Evolutionary conservation across 2,888 invertebrate species (phyloP), one percentile per base, ranked within the genome.

Genomic region (Agonopterix subpropinquella): DNA sequence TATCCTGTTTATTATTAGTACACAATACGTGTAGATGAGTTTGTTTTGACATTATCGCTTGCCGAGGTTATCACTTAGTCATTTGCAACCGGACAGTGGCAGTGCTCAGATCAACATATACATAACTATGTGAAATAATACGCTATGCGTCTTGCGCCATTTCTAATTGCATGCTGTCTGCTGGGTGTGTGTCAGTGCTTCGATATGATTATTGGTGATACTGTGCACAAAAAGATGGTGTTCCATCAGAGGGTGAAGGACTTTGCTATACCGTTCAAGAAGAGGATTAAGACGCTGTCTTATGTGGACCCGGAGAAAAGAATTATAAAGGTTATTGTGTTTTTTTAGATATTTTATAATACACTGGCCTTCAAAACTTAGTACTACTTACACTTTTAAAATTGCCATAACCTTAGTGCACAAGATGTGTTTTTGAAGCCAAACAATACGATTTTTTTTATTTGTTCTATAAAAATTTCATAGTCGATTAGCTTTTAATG

Each of bases 191-290:
- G 71, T 67, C 65, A 62, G 53, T 61, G 69, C 51, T 73, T 61
- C 69, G 87, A 88, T 56, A 88, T 88, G 88, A 81, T 87, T 51
- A 62, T 80, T 13, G 87, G 87, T 44, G 87, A 88, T 55, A 85
- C 79, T 1, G 84, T 88, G 55, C 87, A 85, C 55, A 74, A 80
- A 54, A 88, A 88, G 67, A 85, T 88, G 87, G 81, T 88, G 50
- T 87, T 84, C 59, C 87, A 88, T 52, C 80, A 87, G 55, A 78
- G 88, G 58, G 71, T 87, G 28, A 88, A 88, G 60, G 84, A 86
- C 47, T 83, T 85, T 36, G 87, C 87, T 15, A 82, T 88, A 70
- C 87, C 87, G 0, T 88, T 88, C 57, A 85, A 79, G 68, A 88
- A 88, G 60, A 73, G 85, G 52, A 78, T 88, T 7, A 79, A 82